These are phyloP conservation scores for Phalloptychus januarius DNA, from an alignment of 2,797 vertebrate genomes.

Conservation along the genomic window DNA sequence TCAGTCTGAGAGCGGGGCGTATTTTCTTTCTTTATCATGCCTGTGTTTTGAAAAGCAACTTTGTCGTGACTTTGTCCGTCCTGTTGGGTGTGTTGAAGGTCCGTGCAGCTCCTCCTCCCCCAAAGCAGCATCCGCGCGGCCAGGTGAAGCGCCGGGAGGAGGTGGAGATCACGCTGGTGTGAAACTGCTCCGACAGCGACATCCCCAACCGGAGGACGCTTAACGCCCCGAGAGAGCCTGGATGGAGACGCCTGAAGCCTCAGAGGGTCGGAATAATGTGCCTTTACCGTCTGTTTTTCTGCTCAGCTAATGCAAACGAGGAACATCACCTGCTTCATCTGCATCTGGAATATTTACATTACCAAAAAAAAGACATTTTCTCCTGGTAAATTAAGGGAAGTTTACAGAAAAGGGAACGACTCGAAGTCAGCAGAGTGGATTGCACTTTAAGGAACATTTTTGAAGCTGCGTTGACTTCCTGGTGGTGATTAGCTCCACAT, in stretches of 20 bases:
- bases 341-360: neutral
- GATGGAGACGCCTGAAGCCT: conserved; percentile 3
- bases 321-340: conserved; percentile 8
- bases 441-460: neutral
- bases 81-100: conserved; percentile 81
- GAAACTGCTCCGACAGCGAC: conserved; percentile 46
- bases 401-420: neutral
- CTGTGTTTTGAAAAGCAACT: neutral
- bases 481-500: conserved; percentile 3
- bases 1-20: neutral
- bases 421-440: neutral
- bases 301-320: neutral
- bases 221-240: conserved; percentile 10
- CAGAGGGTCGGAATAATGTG: conserved; percentile 41
- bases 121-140: conserved; percentile 91
- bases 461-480: neutral
- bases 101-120: conserved; percentile 89
- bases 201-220: conserved; percentile 33
- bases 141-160: conserved; percentile 92
- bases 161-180: conserved; percentile 97
- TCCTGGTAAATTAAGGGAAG: neutral
- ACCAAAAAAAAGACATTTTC: neutral
- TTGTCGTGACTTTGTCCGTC: neutral
- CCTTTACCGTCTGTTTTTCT: conserved; percentile 39
- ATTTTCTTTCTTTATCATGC: neutral